Evolutionary conservation across 2,797 vertebrate species (phyloP).

Genomic region (Basileuterus tristriatus): DNA sequence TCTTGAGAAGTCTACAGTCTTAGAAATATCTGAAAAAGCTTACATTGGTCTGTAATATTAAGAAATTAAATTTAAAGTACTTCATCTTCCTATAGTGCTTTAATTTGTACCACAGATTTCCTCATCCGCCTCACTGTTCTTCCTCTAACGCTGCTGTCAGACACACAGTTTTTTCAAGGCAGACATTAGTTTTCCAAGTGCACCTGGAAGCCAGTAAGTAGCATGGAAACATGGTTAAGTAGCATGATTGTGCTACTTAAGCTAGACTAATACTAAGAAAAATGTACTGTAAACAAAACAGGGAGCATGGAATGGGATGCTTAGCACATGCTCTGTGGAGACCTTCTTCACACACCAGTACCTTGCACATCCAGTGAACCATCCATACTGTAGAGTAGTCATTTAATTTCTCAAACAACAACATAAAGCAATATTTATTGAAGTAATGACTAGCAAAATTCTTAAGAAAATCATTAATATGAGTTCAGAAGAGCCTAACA

Average conservation of each 20-base stretch:
- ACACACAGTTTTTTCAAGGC: background rate
- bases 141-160: background rate
- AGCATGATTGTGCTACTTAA: background rate
- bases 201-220: background rate
- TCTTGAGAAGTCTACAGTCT: background rate
- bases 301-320: background rate
- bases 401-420: background rate
- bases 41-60: background rate
- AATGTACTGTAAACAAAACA: background rate
- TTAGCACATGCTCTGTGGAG: background rate
- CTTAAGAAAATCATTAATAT: background rate
- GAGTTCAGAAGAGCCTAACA: background rate
- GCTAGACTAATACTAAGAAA: background rate
- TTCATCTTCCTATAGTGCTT: background rate
- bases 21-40: background rate
- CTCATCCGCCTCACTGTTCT: background rate
- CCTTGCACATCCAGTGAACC: background rate
- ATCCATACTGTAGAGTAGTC: background rate
- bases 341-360: background rate
- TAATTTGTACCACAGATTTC: background rate
- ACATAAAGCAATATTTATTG: background rate
- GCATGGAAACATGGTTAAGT: background rate
- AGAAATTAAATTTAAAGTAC: background rate
- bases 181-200: background rate
- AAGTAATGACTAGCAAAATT: background rate